Conservation (phyloP, 2,888 invertebrate genomes). For the Sarcophaga rosellei region DNA sequence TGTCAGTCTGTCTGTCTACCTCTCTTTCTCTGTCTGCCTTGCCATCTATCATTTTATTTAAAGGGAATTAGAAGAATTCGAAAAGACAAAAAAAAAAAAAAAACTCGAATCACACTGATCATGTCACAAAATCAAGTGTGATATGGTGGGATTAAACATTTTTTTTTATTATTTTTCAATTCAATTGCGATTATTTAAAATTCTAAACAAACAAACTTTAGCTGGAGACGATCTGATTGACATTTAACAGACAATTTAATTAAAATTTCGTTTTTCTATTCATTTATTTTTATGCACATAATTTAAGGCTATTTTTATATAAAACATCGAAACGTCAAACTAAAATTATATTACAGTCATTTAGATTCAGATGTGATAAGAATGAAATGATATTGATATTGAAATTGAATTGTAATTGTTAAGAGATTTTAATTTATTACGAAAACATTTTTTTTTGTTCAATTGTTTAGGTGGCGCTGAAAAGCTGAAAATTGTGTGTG, state of each 20-base stretch:
- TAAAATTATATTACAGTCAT: neutral
- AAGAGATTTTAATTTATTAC: neutral
- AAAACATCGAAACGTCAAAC: no score
- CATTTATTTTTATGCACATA: neutral
- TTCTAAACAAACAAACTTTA: slow-evolving; percentile 28
- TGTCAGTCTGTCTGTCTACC: neutral
- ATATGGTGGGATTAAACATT: slow-evolving; percentile 44
- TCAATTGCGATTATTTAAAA: slow-evolving; percentile 10
- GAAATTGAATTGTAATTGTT: neutral
- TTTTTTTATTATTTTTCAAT: slow-evolving; percentile 12
- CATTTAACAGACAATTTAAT: slow-evolving; percentile 50
- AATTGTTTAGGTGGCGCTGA: no score
- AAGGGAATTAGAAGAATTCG: slow-evolving; percentile 22
- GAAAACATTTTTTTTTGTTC: neutral
- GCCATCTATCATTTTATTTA: neutral
- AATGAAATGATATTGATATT: neutral
- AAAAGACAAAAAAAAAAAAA: slow-evolving; percentile 19
- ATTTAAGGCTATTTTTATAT: neutral
- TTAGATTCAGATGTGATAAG: neutral
- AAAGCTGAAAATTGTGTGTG: no score
- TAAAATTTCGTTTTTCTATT: neutral
- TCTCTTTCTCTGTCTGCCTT: neutral
- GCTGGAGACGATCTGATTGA: slow-evolving; percentile 37
- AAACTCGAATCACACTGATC: neutral
- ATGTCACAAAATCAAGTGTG: slow-evolving; percentile 44